Conservation (phyloP, 2,113 vertebrate genomes). For the Actenoides hombroni region DNA sequence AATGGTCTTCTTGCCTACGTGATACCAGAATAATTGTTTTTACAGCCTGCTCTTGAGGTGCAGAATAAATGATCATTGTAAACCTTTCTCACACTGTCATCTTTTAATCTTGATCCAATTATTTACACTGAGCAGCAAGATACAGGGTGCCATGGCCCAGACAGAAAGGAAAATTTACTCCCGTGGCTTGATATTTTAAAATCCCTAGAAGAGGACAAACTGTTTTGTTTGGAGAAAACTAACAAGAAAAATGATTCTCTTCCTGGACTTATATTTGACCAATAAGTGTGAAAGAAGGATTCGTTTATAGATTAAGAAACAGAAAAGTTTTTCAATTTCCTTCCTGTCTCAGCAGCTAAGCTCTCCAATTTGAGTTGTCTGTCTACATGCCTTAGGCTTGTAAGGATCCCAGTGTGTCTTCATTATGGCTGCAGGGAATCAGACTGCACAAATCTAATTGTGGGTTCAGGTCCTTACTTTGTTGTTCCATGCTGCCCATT, state of each 20-base stretch:
- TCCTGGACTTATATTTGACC: constrained; percentile 5
- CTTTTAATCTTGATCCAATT: constrained; percentile 45
- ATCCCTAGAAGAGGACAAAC: neutral
- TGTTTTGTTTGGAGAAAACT: constrained; percentile 21
- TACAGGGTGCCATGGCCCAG: neutral
- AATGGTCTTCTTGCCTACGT: constrained; percentile 16
- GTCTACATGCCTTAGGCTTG: neutral
- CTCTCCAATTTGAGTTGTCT: neutral
- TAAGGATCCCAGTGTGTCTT: neutral
- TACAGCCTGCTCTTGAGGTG: constrained; percentile 10
- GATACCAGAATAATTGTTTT: constrained; percentile 34
- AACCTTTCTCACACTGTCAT: constrained; percentile 22
- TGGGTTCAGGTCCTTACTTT: neutral
- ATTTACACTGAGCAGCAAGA: constrained; percentile 32
- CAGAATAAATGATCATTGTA: constrained; percentile 43
- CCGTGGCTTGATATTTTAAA: neutral
- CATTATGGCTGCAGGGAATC: neutral
- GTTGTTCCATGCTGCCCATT: neutral
- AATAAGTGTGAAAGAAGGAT: constrained; percentile 29
- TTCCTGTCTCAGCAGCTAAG: neutral
- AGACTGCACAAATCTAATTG: neutral
- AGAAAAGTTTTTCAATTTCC: neutral
- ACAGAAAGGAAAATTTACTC: constrained; percentile 28
- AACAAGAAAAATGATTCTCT: neutral
- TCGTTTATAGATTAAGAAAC: neutral